These are phyloP conservation scores for Enteromius paludinosus DNA, from an alignment of 2,797 vertebrate genomes.

Conservation along the genomic window DNA sequence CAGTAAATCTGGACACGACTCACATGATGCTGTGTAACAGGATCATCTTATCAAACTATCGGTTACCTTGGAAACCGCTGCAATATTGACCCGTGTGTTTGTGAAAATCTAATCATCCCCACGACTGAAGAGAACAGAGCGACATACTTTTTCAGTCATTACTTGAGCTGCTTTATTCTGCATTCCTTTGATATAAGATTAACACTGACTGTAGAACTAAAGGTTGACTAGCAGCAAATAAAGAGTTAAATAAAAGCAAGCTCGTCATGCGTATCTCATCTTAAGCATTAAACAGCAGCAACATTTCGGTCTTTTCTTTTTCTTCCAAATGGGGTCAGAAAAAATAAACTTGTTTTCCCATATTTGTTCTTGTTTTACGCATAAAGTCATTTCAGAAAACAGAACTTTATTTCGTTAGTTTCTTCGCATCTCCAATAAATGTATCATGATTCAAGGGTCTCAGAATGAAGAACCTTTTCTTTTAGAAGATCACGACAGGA, in stretches of 20 bases:
- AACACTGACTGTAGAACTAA: neutral
- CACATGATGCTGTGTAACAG: neutral
- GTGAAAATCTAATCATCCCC: constrained; percentile 6
- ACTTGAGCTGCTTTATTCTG: neutral
- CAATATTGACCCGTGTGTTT: neutral
- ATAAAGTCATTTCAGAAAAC: neutral
- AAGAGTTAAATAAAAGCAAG: neutral
- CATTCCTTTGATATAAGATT: neutral
- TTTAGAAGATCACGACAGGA: neutral
- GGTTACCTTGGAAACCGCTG: neutral
- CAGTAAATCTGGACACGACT: neutral
- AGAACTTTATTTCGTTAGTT: too few species aligned
- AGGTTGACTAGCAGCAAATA: neutral
- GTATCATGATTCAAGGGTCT: neutral
- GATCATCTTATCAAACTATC: neutral
- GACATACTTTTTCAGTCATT: neutral
- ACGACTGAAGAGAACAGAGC: neutral
- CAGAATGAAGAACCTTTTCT: neutral
- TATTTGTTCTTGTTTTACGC: neutral
- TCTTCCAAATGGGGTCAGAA: neutral
- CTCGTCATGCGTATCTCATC: neutral
- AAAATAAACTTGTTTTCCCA: neutral
- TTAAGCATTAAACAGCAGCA: neutral
- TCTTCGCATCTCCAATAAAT: neutral
- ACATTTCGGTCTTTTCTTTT: neutral